Conservation (phyloP, 2,888 invertebrate genomes). For the Sphaeridia pumilis region DNA sequence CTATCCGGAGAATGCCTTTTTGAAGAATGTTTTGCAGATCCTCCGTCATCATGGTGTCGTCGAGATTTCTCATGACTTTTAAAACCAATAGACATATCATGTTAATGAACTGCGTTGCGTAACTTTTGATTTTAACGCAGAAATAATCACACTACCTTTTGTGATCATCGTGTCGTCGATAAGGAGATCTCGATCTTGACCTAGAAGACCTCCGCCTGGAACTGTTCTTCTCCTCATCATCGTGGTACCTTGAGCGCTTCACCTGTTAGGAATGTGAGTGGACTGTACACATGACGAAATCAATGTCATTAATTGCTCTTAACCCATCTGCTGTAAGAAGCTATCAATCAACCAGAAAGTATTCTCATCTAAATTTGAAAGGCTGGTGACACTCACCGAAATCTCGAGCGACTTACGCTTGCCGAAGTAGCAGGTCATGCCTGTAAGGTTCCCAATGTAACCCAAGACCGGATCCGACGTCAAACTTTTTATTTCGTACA, state of each 20-base stretch:
- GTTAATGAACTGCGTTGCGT: neutral
- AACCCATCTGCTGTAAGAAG: no score
- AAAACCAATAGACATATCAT: neutral
- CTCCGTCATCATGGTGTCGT: conserved; percentile 6
- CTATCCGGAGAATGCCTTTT: conserved; percentile 8
- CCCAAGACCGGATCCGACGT: conserved; percentile 12
- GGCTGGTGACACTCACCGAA: conserved; percentile 15
- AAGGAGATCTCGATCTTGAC: conserved; percentile 9
- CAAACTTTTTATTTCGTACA: conserved; percentile 22
- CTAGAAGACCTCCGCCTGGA: conserved; percentile 3
- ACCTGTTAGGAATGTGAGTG: conserved; percentile 34
- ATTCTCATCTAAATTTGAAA: neutral
- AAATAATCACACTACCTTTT: neutral
- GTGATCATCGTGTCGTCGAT: conserved; percentile 12
- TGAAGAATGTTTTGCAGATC: conserved; percentile 3
- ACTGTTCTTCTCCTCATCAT: neutral
- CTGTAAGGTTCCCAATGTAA: conserved; percentile 9
- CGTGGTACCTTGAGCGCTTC: conserved; percentile 14
- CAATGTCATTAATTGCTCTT: neutral
- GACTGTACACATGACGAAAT: conserved; percentile 20
- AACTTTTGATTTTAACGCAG: neutral
- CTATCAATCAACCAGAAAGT: no score
- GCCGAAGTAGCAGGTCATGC: conserved; percentile 5
- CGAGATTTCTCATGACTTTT: conserved; percentile 2
- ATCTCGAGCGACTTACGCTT: conserved; percentile 7